Evolutionary conservation across 2,113 vertebrate species (phyloP).

Genomic region (Thryonomys swinderianus): DNA sequence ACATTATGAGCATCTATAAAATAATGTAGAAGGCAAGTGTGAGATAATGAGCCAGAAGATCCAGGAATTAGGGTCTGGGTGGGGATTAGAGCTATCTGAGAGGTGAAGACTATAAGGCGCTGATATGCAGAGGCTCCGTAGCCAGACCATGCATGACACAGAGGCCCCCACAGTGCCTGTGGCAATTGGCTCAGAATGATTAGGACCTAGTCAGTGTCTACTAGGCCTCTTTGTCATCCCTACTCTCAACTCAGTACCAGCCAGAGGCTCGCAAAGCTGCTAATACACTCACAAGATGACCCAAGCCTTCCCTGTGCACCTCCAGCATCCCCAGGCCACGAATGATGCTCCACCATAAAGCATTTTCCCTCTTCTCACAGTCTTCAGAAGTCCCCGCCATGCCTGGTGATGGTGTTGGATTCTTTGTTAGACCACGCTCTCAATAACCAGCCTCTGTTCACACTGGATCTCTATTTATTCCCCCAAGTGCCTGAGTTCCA

Average conservation of each 20-base stretch:
- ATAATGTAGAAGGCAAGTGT: background rate
- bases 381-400: background rate
- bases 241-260: background rate
- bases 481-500: background rate
- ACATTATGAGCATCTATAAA: background rate
- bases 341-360: background rate
- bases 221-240: background rate
- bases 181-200: background rate
- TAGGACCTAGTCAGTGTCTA: background rate
- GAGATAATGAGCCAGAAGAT: background rate
- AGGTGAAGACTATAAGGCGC: background rate
- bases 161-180: background rate
- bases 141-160: background rate
- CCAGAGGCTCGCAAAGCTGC: background rate
- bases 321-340: background rate
- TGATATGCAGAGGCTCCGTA: too few species aligned
- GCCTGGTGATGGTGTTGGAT: background rate
- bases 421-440: background rate
- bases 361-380: background rate
- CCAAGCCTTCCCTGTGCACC: fast-evolving
- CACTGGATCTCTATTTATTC: background rate
- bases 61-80: background rate
- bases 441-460: background rate
- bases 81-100: background rate
- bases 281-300: background rate